Conservation (phyloP, 2,797 vertebrate genomes). For the Sphaeramia orbicularis region DNA sequence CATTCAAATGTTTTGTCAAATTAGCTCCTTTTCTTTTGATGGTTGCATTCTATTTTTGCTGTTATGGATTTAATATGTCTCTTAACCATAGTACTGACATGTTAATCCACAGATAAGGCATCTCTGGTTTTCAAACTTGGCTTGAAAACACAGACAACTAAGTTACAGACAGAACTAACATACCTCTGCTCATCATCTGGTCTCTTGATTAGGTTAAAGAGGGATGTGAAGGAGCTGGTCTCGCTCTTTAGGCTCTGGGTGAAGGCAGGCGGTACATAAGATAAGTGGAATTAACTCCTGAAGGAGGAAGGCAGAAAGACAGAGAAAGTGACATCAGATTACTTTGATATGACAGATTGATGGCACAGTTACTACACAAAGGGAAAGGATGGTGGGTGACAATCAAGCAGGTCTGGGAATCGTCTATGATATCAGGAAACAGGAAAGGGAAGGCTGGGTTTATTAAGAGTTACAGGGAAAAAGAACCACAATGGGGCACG, state of each 20-base stretch:
- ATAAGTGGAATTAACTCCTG: constrained; percentile 99
- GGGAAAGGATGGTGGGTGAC: constrained; percentile 16
- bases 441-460: constrained; percentile 1
- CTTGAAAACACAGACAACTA: neutral
- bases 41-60: too few relatives aligned
- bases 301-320: constrained; percentile 52
- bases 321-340: constrained; percentile 43
- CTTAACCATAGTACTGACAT: too few relatives aligned
- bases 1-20: neutral
- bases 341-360: neutral
- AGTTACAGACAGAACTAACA: constrained; percentile 14
- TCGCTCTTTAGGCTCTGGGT: constrained; percentile 97
- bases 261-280: constrained; percentile 97
- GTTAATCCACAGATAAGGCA: too few relatives aligned
- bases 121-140: too few relatives aligned
- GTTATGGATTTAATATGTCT: too few relatives aligned
- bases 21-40: too few relatives aligned
- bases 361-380: constrained; percentile 28
- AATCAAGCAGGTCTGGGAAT: constrained; percentile 47
- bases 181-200: constrained; percentile 98
- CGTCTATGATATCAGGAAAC: neutral
- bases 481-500: constrained; percentile 27
- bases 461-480: constrained; percentile 25
- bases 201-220: constrained; percentile 98
- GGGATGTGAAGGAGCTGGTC: constrained; percentile 98